These are phyloP conservation scores for Zoanthus sociatus DNA, from an alignment of 92 coral and sea anemone genomes.

Conservation along the genomic window DNA sequence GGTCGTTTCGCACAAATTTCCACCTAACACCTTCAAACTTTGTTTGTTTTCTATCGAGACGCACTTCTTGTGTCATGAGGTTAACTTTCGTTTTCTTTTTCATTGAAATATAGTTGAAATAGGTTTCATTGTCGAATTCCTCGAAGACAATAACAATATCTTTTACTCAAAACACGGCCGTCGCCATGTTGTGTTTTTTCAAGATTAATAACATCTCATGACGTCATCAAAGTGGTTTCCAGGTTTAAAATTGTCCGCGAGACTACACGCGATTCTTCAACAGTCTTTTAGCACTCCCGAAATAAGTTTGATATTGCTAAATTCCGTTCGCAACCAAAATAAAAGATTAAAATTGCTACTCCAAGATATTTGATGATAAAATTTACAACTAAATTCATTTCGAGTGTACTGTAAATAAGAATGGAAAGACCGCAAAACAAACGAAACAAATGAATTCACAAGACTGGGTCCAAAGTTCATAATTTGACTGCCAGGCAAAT, in stretches of 20 bases:
- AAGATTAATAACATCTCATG: constrained; percentile 71
- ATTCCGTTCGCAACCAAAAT: neutral
- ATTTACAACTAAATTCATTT: neutral
- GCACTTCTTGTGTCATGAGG: constrained; percentile 65
- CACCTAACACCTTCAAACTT: constrained; percentile 50
- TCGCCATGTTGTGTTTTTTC: constrained; percentile 86
- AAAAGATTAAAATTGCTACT: neutral
- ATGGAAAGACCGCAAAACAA: neutral
- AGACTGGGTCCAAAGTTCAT: constrained; percentile 1
- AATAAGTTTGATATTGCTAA: too few species aligned
- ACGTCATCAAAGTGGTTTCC: constrained; percentile 69
- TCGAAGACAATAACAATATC: constrained; percentile 18
- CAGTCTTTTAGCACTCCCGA: neutral
- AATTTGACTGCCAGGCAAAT: neutral
- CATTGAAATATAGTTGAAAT: neutral
- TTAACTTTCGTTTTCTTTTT: constrained; percentile 1
- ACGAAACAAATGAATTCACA: neutral
- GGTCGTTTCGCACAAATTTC: constrained; percentile 45
- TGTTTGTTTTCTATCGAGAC: constrained; percentile 44
- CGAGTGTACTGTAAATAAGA: neutral
- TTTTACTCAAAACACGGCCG: constrained; percentile 66
- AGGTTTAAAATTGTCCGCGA: constrained; percentile 26
- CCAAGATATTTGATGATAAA: neutral
- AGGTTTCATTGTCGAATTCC: constrained; percentile 46
- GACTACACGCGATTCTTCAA: neutral